Evolutionary conservation across 1,140 invertebrate genomes (phyloP), one percentile per base, ranked within the genome.

Genomic region (Nebria ingens): DNA sequence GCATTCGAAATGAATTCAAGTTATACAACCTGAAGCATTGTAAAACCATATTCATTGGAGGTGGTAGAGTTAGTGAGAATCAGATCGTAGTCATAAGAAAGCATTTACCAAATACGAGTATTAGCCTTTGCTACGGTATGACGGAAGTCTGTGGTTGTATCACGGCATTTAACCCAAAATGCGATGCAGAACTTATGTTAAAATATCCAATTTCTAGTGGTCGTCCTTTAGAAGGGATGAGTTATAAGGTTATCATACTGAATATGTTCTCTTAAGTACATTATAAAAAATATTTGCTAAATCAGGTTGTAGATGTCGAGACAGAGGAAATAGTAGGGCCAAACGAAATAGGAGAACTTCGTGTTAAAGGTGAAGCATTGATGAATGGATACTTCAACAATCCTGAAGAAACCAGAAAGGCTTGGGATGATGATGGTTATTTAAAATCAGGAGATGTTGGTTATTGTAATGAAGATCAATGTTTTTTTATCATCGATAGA

Each of bases 381-480:
- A 82, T 82, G 78, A 73, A 78, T 40, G 81, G 81, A 1, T 84
- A 84, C 22, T 51, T 21, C 20, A 51, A 51, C 13, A 51, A 51
- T 23, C 13, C 13, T 12, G 19, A 51, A 51, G 50, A 19, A 51
- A 51, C 50, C 12, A 1, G 2, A 9, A 19, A 23, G 12, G 61
- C 66, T 3, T 71, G 73, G 53, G 70, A 76, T 40, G 65, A 79
- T 51, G 78, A 81, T 38, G 83, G 84, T 6, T 89, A 80, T 79
- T 69, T 84, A 11, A 78, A 82, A 54, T 83, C 84, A 17, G 85
- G 85, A 13, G 84, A 87, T 65, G 65, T 88, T 51, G 77, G 80
- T n/a, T 82, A 79, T 61, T 76, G 79, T 52, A 82, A 86, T 53
- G 69, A 81, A n/a, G 68, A 81, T 9, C 73, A 73, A 3, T 79